phyloP scores from a whole-genome alignment of 2,888 invertebrate species.

The Girardia tigrina region DNA sequence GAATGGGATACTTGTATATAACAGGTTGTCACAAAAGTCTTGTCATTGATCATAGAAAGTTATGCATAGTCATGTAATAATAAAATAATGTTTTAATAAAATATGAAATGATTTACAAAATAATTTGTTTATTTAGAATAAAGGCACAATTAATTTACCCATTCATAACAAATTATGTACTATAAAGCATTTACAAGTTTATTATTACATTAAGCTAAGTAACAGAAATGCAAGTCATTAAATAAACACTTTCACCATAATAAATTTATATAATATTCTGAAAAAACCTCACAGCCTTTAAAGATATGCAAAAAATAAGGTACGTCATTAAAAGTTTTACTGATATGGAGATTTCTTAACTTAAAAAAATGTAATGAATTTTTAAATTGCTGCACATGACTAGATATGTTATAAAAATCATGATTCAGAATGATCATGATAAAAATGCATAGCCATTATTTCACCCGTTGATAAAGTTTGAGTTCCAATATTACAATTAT shows the following conservation, averaged over 20 bases:
- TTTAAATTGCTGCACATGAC: conserved; percentile 7
- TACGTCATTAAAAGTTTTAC: background rate
- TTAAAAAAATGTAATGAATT: background rate
- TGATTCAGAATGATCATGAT: conserved; percentile 41
- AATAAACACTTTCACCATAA: background rate
- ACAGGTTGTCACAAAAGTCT: too few relatives aligned
- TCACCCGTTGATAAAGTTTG: conserved; percentile 50
- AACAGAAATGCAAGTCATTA: conserved; percentile 12
- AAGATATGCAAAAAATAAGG: conserved; percentile 7
- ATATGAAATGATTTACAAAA: too few relatives aligned
- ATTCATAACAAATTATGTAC: too few relatives aligned
- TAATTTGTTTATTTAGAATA: too few relatives aligned
- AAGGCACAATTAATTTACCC: too few relatives aligned
- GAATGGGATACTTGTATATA: too few relatives aligned
- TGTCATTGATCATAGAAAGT: too few relatives aligned
- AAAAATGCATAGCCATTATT: conserved; percentile 49
- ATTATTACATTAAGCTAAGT: conserved; percentile 1
- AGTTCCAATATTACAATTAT: conserved; percentile 7
- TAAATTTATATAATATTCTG: conserved; percentile 12
- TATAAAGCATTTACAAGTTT: background rate
- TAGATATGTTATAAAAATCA: background rate
- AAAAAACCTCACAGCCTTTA: conserved; percentile 3
- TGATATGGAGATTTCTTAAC: background rate
- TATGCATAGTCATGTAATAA: too few relatives aligned
- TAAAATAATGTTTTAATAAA: too few relatives aligned